Evolutionary conservation across 2,113 vertebrate genomes (phyloP).

Genomic region (Podocnemis expansa): DNA sequence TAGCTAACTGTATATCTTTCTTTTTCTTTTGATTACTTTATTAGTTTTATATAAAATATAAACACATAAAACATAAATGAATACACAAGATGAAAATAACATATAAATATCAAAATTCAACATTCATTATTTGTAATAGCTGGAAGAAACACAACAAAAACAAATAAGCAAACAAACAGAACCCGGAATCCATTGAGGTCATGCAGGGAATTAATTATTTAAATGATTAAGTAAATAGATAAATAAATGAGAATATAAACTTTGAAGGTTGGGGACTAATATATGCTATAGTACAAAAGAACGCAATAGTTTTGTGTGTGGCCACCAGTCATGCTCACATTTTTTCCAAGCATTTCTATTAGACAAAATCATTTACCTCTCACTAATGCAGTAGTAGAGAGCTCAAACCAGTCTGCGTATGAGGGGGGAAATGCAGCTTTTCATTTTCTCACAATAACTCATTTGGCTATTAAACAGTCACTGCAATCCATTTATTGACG

Average conservation of each 20-base stretch:
- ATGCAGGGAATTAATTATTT: background rate
- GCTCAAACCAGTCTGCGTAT: background rate
- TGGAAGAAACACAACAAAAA: background rate
- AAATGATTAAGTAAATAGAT: background rate
- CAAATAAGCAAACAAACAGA: background rate
- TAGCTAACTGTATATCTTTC: conserved; percentile 29
- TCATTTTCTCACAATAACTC: background rate
- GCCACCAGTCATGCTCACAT: background rate
- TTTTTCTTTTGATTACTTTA: background rate
- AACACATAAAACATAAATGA: background rate
- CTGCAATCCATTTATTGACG: background rate
- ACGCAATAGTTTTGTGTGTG: background rate
- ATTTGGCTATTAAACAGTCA: background rate
- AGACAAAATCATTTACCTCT: background rate
- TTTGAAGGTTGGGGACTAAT: background rate
- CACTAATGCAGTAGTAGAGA: background rate
- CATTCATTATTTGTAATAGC: background rate
- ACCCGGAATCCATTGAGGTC: background rate
- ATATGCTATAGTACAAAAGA: background rate
- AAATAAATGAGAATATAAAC: background rate
- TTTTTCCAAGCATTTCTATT: background rate
- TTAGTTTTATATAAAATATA: background rate
- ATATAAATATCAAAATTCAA: background rate
- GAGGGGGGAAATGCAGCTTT: background rate
- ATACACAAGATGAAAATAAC: background rate